phyloP scores from a whole-genome alignment of 2,113 vertebrate genomes.

The Corythaixoides concolor region DNA sequence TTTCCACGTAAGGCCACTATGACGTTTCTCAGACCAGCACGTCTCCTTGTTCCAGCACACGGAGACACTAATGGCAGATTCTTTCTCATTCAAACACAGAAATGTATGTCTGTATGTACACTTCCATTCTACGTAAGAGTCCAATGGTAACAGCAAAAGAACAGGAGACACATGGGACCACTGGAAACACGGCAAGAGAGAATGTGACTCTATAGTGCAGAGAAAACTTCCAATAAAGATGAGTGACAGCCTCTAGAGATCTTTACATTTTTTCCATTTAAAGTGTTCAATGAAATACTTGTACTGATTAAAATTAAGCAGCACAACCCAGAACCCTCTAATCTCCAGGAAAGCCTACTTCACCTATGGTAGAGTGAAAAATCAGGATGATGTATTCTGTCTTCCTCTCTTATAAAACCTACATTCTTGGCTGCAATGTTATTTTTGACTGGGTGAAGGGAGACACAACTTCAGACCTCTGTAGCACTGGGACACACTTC shows the following conservation, averaged over 20 bases:
- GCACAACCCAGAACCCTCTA: neutral
- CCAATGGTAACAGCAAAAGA: neutral
- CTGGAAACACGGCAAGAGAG: neutral
- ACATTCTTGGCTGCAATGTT: neutral
- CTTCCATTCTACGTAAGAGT: neutral
- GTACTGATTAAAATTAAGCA: neutral
- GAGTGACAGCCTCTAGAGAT: neutral
- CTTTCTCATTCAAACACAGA: neutral
- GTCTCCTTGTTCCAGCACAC: neutral
- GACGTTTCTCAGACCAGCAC: neutral
- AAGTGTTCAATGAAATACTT: neutral
- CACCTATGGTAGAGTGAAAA: neutral
- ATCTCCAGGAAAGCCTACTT: neutral
- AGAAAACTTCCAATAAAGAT: neutral
- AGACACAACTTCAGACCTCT: neutral
- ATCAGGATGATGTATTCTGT: neutral
- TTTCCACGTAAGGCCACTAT: neutral
- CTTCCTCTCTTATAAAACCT: neutral
- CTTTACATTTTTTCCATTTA: neutral
- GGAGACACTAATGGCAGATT: neutral
- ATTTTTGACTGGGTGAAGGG: neutral
- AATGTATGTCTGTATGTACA: rapidly evolving
- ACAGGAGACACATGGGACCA: neutral
- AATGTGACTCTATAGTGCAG: neutral
- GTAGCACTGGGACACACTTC: neutral